Evolutionary conservation across 2,888 invertebrate genomes (phyloP), one percentile per base, ranked within the genome.

Genomic region (Mythimna albipuncta): DNA sequence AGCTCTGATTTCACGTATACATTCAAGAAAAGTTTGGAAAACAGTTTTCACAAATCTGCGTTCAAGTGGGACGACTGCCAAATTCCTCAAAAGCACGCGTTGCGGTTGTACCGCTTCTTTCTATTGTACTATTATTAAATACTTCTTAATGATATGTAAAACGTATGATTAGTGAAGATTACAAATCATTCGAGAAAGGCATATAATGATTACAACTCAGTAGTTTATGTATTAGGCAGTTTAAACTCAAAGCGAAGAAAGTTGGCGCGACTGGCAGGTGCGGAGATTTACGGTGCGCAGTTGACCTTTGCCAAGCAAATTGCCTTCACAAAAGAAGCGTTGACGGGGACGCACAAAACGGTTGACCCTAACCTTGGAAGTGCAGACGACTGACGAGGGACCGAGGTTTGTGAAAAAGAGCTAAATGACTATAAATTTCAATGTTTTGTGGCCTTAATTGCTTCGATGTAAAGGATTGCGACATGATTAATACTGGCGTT

Each of bases 261-360:
- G 85, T 82, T 77, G 59, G 75, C 75, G 66, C 72, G 75, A 50
- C 63, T 69, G 77, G 79, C 88, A 88, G 88, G 83, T 86, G 87
- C 72, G 65, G 67, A 79, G 86, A 87, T 87, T 91, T 86, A 86
- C 82, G 74, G 82, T 76, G 87, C 63, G 61, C 78, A 80, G 71
- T 79, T 94, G 92, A 93, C 93, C 93, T 90, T 86, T 80, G 80
- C 71, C 86, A 77, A 86, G 88, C 90, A 87, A 91, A 89, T 91
- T 89, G 88, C 86, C 86, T 87, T 82, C 84, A 93, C 92, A 93
- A 93, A 92, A 90, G 90, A 90, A 88, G 91, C 88, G 93, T 89
- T 90, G 94, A 94, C 92, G 90, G 88, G 89, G 89, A 83, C 88
- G 73, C 81, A 86, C 87, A 85, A 88, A 89, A 87, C 85, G 85